Percentiles rank a stretch among this genome's conserved stretches.
phyloP scores from a whole-genome alignment of 2,888 invertebrate species.

The Cheilosia vulpina region DNA sequence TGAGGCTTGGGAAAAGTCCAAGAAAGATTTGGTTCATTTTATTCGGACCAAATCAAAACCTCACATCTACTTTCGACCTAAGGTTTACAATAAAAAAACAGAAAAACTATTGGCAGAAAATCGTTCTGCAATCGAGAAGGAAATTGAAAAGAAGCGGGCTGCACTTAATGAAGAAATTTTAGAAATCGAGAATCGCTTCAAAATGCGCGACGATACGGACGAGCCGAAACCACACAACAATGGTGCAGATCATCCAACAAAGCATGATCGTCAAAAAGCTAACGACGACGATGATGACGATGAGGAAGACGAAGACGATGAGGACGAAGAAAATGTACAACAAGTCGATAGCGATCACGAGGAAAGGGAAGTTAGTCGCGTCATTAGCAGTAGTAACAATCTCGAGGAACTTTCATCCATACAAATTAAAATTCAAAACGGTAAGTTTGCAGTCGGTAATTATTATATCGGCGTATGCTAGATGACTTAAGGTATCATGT shows the following conservation, averaged over 20 bases:
- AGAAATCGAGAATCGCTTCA: conserved; percentile 85
- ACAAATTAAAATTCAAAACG: conserved; percentile 70
- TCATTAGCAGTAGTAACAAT: conserved; percentile 64
- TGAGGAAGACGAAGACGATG: conserved; percentile 63
- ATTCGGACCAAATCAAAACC: conserved; percentile 95
- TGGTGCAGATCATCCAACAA: conserved; percentile 40
- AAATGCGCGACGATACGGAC: conserved; percentile 76
- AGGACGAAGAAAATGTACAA: conserved; percentile 45
- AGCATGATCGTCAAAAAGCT: conserved; percentile 66
- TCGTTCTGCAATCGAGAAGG: conserved; percentile 87
- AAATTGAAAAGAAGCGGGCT: conserved; percentile 86
- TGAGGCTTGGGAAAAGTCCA: conserved; percentile 93
- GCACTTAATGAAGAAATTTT: conserved; percentile 87
- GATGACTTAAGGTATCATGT: not conserved
- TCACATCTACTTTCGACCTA: conserved; percentile 94
- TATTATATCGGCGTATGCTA: not conserved
- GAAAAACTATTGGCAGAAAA: conserved; percentile 87
- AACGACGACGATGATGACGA: conserved; percentile 51
- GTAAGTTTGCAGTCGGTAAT: conserved; percentile 24
- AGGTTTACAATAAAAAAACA: conserved; percentile 89
- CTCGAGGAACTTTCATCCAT: conserved; percentile 65
- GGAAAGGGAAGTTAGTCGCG: conserved; percentile 62
- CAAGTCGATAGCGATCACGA: conserved; percentile 62
- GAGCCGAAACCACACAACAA: conserved; percentile 50
- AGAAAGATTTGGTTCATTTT: conserved; percentile 90